These are phyloP conservation scores for Heptranchias perlo DNA, from an alignment of 2,113 vertebrate genomes.

Conservation along the genomic window DNA sequence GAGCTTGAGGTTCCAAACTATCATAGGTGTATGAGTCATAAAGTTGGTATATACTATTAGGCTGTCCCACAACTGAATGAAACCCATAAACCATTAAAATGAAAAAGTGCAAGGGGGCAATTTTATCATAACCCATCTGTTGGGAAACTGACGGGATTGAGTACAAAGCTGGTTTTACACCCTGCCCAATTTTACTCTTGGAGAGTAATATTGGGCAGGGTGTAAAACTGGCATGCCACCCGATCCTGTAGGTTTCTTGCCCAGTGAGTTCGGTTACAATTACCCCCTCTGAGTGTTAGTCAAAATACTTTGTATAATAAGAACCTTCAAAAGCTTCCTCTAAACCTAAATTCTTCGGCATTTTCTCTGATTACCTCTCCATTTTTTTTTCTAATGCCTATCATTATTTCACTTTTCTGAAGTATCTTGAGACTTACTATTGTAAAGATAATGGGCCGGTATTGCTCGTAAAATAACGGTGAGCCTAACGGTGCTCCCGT, in stretches of 20 bases:
- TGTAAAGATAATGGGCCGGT: too few relatives aligned
- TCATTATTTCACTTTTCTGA: too few relatives aligned
- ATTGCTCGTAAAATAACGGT: too few relatives aligned
- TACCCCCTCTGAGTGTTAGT: not conserved
- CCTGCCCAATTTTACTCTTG: not conserved
- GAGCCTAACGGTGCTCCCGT: too few relatives aligned
- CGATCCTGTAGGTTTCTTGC: not conserved
- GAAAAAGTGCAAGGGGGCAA: not conserved
- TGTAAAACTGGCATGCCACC: not conserved
- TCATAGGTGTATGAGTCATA: too few relatives aligned
- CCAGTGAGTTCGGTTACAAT: too few relatives aligned
- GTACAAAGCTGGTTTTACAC: not conserved
- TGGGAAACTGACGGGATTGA: not conserved
- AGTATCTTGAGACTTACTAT: too few relatives aligned
- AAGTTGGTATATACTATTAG: not conserved
- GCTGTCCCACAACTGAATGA: not conserved
- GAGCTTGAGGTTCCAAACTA: not conserved
- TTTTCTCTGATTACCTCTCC: too few relatives aligned
- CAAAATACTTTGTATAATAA: not conserved
- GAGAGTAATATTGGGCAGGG: not conserved
- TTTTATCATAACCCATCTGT: not conserved
- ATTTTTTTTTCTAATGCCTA: too few relatives aligned
- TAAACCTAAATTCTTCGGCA: not conserved
- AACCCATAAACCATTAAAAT: not conserved
- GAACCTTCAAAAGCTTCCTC: not conserved